Percentiles rank a stretch among this genome's conserved stretches.
These are phyloP conservation scores for Muntiacus reevesi DNA, from an alignment of 2,113 vertebrate species.

Conservation along the genomic window DNA sequence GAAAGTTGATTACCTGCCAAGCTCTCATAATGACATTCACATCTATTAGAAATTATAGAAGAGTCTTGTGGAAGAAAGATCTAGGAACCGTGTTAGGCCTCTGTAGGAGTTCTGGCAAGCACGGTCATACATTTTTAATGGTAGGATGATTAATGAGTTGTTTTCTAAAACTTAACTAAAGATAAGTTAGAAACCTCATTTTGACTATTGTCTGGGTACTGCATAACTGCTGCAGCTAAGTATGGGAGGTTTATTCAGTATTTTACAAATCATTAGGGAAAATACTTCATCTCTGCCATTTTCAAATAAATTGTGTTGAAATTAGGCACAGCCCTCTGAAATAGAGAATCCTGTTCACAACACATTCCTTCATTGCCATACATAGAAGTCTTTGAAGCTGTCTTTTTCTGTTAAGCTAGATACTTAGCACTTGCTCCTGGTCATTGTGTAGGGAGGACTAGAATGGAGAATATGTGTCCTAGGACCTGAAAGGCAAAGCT, in stretches of 20 bases:
- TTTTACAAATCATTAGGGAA: not conserved
- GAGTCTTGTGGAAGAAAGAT: not conserved
- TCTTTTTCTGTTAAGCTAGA: not conserved
- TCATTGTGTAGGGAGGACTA: not conserved
- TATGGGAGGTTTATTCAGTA: not conserved
- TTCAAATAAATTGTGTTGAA: not conserved
- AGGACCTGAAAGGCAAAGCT: not conserved
- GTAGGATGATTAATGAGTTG: not conserved
- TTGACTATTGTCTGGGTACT: not conserved
- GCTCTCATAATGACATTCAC: not conserved
- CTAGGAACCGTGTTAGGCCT: not conserved
- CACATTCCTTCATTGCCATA: not conserved
- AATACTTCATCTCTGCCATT: not conserved
- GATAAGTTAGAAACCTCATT: conserved; percentile 7
- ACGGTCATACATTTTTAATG: not conserved
- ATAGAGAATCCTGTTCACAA: conserved; percentile 14
- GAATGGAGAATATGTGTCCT: not conserved
- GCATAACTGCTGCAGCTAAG: not conserved
- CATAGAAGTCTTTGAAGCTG: not conserved
- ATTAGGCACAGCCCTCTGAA: not conserved
- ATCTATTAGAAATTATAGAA: conserved; percentile 24
- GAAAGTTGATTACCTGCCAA: not conserved
- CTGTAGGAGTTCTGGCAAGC: not conserved
- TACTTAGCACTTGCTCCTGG: not conserved
- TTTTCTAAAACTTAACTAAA: conserved; percentile 37